A percentile compares a stretch with the other conserved stretches of the same genome.
Evolutionary conservation across 1,140 invertebrate species (phyloP).

Genomic region (Uloborus diversus): DNA sequence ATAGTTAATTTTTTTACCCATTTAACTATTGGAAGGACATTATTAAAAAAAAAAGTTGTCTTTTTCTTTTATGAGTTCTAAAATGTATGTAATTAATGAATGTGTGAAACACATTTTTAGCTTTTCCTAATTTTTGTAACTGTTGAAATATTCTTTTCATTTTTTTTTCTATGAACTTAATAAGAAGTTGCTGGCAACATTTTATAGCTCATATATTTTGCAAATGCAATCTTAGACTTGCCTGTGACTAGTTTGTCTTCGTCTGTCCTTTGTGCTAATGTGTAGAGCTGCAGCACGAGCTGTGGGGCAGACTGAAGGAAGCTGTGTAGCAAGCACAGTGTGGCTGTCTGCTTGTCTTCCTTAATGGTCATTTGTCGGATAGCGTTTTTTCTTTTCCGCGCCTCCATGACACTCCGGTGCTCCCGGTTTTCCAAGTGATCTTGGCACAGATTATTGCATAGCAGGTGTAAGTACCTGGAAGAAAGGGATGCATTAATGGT

Average conservation of each 20-base stretch:
- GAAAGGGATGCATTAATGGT: too few species aligned
- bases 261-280: slow-evolving; percentile 51
- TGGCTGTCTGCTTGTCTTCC: slow-evolving; percentile 60
- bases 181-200: too few species aligned
- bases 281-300: slow-evolving; percentile 58
- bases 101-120: too few species aligned
- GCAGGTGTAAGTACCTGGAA: slow-evolving; percentile 20
- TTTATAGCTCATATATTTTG: too few species aligned
- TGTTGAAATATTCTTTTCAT: too few species aligned
- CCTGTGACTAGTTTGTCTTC: slow-evolving; percentile 24
- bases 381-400: slow-evolving; percentile 38
- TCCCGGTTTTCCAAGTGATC: slow-evolving; percentile 30
- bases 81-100: too few species aligned
- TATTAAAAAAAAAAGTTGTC: too few species aligned
- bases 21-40: too few species aligned
- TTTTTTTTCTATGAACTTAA: too few species aligned
- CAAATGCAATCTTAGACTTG: slow-evolving; percentile 9
- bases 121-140: too few species aligned
- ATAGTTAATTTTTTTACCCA: too few species aligned
- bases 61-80: too few species aligned
- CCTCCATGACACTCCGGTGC: slow-evolving; percentile 39
- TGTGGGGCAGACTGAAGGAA: slow-evolving; percentile 60
- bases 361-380: slow-evolving; percentile 56
- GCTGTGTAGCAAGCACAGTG: slow-evolving; percentile 58
- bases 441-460: slow-evolving; percentile 24